Percentiles rank a stretch among this genome's conserved stretches.
phyloP scores from a whole-genome alignment of 1,140 invertebrate genomes.

The Pygmarrhopalites habei region DNA sequence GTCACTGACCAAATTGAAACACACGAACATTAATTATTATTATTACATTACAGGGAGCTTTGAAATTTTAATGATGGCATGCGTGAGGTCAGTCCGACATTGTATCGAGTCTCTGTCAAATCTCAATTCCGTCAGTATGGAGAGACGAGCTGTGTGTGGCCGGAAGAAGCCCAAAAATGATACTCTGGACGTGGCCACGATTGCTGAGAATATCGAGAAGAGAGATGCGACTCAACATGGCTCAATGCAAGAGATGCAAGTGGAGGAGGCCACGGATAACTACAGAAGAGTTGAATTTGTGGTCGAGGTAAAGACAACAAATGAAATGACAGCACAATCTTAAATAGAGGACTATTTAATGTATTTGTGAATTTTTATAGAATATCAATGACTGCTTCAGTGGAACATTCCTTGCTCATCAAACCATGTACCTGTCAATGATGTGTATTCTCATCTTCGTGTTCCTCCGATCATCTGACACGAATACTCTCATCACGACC shows the following conservation, averaged over 20 bases:
- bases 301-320: no score
- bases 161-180: slow-evolving; percentile 40
- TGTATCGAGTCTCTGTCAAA: slow-evolving; percentile 35
- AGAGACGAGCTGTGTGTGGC: slow-evolving; percentile 37
- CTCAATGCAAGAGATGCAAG: slow-evolving; percentile 37
- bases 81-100: slow-evolving; percentile 38
- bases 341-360: no score
- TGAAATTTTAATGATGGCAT: slow-evolving; percentile 39
- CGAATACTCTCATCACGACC: slow-evolving; percentile 27
- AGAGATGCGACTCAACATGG: slow-evolving; percentile 39
- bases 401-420: slow-evolving; percentile 36
- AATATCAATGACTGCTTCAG: slow-evolving; percentile 39
- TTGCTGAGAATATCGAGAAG: slow-evolving; percentile 40
- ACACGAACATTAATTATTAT: no score
- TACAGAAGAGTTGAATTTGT: slow-evolving; percentile 37
- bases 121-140: slow-evolving; percentile 36
- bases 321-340: no score
- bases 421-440: slow-evolving; percentile 39
- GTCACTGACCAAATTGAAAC: no score
- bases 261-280: slow-evolving; percentile 38
- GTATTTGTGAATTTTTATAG: no score
- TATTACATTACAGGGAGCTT: no score
- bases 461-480: slow-evolving; percentile 29
- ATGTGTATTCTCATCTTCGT: slow-evolving; percentile 40
- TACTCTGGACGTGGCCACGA: slow-evolving; percentile 38